Evolutionary conservation across 2,797 vertebrate species (phyloP), one percentile per base, ranked within the genome.

Genomic region (Choloepus didactylus): DNA sequence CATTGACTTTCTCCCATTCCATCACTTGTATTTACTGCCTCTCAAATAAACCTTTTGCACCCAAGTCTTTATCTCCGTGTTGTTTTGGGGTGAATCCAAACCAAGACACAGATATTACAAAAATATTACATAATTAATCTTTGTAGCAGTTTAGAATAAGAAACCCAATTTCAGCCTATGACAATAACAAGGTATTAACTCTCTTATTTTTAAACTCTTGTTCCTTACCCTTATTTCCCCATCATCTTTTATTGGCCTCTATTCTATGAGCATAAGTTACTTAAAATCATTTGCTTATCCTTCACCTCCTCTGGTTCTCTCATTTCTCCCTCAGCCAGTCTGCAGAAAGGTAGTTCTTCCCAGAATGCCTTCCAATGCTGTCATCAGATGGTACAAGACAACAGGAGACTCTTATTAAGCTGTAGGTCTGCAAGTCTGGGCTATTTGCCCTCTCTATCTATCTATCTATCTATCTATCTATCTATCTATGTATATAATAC

Each of bases 121-220:
- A 92, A 90, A 54, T 35, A 87, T 67, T 79, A 23, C 8, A 70
- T 29, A 64, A 80, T 75, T 87, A 69, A 89, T 60, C 31, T 92
- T 94, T 89, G 64, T 38, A 62, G 75, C 80, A 44, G 6, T 84
- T 70, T 87, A 51, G 77, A 21, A 69, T 73, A 86, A 80, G 56
- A 89, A 51, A 62, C 15, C 1, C 12, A 66, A 0, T 70, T 90
- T 84, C 54, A 75, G 54, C 23, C 19, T 72, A 83, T 27, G 38
- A 73, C 29, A 82, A 41, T 82, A 86, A 84, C 29, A 56, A 90
- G 46, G 77, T 41, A 16, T 29, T 29, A 44, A 35, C 35, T 35
- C 35, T 35, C 35, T 35, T 35, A 35, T 35, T 35, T 76, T 95
- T 75, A 1, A 44, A 59, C 80, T 77, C 31, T 25, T 76, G 0